These are phyloP conservation scores for Daboia siamensis DNA, from an alignment of 2,113 vertebrate species.

Conservation along the genomic window DNA sequence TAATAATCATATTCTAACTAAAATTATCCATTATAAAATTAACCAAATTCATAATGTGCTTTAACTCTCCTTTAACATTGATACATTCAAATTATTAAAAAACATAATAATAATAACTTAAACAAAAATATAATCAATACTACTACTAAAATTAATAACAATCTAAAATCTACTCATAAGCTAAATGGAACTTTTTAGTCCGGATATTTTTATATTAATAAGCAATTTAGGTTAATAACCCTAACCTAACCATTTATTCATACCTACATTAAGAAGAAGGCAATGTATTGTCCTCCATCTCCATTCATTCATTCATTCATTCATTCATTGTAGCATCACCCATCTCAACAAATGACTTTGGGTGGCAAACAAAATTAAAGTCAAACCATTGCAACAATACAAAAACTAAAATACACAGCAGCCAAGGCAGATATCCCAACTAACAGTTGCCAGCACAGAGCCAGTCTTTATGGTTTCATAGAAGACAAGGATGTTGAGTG, in stretches of 20 bases:
- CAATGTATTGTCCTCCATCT: background rate
- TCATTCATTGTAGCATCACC: background rate
- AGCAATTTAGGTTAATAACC: slow-evolving; percentile 42
- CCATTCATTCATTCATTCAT: background rate
- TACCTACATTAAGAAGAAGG: background rate
- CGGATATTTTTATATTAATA: slow-evolving; percentile 37
- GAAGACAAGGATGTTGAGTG: background rate
- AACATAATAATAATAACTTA: too few relatives aligned
- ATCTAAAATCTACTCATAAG: too few relatives aligned
- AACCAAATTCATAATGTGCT: too few relatives aligned
- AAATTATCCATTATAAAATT: too few relatives aligned
- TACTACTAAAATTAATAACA: too few relatives aligned
- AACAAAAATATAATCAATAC: too few relatives aligned
- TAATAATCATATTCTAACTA: too few relatives aligned
- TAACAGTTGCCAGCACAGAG: background rate
- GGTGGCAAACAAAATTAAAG: background rate
- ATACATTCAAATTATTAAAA: too few relatives aligned
- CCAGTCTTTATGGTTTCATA: background rate
- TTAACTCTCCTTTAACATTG: too few relatives aligned
- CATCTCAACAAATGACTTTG: background rate
- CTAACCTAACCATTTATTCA: slow-evolving; percentile 34
- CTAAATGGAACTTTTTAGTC: too few relatives aligned
- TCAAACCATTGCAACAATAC: background rate
- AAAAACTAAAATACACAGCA: background rate
- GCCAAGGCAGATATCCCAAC: background rate